Evolutionary conservation across 2,888 invertebrate species (phyloP).

Genomic region (Uloborus plumipes): DNA sequence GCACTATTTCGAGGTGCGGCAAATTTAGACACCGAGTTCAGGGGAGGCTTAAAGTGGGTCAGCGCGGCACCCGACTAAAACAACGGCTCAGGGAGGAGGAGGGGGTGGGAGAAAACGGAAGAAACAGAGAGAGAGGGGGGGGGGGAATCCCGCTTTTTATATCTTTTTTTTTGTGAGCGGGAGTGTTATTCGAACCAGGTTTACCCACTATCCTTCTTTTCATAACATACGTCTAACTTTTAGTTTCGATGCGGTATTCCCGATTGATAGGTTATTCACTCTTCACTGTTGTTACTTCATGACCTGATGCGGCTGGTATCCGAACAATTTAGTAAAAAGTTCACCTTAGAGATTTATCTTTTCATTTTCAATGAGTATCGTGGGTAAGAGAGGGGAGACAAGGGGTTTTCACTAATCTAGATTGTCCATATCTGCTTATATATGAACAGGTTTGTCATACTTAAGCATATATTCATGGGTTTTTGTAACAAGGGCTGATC

Average conservation of each 20-base stretch:
- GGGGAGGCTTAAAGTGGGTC: slow-evolving; percentile 56
- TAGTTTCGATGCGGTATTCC: neutral
- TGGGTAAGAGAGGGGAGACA: too few relatives aligned
- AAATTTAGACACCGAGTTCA: slow-evolving; percentile 49
- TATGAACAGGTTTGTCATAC: too few relatives aligned
- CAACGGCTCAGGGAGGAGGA: slow-evolving; percentile 5
- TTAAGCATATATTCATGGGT: too few relatives aligned
- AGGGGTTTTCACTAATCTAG: too few relatives aligned
- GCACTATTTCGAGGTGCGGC: slow-evolving; percentile 58
- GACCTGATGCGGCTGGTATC: too few relatives aligned
- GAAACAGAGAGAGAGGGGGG: neutral
- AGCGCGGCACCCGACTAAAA: slow-evolving; percentile 33
- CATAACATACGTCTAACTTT: neutral
- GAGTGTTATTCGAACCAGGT: slow-evolving; percentile 51
- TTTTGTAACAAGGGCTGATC: too few relatives aligned
- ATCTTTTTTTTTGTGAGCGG: neutral
- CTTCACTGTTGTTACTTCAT: too few relatives aligned
- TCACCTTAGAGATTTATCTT: too few relatives aligned
- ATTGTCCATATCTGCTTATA: too few relatives aligned
- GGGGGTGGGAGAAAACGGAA: too few relatives aligned
- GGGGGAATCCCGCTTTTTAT: slow-evolving; percentile 5
- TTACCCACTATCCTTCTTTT: neutral
- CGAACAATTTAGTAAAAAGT: too few relatives aligned
- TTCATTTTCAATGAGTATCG: too few relatives aligned
- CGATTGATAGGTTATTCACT: neutral